phyloP scores from a whole-genome alignment of 1,140 invertebrate species.

The Samia ricini region DNA sequence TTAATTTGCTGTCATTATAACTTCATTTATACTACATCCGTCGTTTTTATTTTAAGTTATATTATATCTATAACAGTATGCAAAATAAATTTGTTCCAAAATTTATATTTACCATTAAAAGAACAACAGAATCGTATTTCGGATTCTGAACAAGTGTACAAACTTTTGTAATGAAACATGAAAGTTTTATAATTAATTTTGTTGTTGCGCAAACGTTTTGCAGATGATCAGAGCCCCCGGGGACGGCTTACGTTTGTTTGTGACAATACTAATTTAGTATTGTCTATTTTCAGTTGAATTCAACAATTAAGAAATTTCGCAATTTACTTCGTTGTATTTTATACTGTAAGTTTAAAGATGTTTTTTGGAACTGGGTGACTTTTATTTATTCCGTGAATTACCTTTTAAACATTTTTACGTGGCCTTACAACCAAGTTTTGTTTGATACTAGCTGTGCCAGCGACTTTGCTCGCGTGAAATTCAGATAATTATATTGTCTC shows the following conservation, averaged over 20 bases:
- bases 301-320: neutral
- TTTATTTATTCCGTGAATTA: no score
- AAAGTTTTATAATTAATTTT: conserved; percentile 2
- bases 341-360: no score
- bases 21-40: no score
- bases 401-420: no score
- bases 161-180: neutral
- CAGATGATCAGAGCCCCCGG: neutral
- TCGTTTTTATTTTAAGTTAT: neutral
- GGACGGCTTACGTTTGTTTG: neutral
- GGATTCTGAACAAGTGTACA: conserved; percentile 1
- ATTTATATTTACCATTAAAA: neutral
- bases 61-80: neutral
- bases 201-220: neutral
- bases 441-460: no score
- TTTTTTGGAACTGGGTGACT: no score
- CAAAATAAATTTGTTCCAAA: neutral
- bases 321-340: no score
- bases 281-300: neutral
- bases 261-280: neutral
- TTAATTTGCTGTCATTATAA: no score
- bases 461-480: no score
- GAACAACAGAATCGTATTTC: neutral
- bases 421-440: no score
- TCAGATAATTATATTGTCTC: no score